Conservation (phyloP, 2,797 vertebrate species). For the Sebastes itinus region DNA sequence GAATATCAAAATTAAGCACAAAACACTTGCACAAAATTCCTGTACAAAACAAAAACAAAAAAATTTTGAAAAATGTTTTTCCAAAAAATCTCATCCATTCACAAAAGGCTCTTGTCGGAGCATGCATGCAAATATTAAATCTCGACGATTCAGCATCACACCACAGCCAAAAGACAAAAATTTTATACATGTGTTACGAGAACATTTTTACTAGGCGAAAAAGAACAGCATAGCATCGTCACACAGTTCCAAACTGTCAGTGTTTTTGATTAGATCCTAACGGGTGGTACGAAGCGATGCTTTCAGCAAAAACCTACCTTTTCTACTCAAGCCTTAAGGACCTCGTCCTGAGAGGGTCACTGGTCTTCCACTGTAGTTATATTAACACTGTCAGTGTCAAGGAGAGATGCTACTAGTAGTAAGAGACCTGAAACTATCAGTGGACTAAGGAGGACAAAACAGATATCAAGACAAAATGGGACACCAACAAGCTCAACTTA, state of each 20-base stretch:
- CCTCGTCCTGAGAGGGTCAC: slow-evolving; percentile 68
- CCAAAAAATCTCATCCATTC: slow-evolving; percentile 78
- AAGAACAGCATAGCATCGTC: slow-evolving; percentile 77
- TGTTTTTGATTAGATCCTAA: slow-evolving; percentile 69
- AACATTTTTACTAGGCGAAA: slow-evolving; percentile 81
- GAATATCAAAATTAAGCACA: slow-evolving; percentile 78
- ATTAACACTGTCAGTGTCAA: slow-evolving; percentile 68
- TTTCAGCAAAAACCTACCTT: slow-evolving; percentile 67
- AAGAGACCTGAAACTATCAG: slow-evolving; percentile 72
- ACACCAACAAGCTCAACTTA: slow-evolving; percentile 71
- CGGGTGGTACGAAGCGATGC: slow-evolving; percentile 62
- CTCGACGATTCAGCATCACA: slow-evolving; percentile 81
- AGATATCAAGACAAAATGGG: slow-evolving; percentile 75
- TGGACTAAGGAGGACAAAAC: slow-evolving; percentile 79
- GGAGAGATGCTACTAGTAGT: slow-evolving; percentile 73
- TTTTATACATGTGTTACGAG: slow-evolving; percentile 82
- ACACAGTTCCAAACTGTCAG: slow-evolving; percentile 70
- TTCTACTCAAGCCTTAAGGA: slow-evolving; percentile 62
- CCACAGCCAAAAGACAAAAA: slow-evolving; percentile 83
- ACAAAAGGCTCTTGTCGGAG: slow-evolving; percentile 81
- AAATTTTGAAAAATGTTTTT: slow-evolving; percentile 67
- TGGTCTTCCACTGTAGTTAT: slow-evolving; percentile 66
- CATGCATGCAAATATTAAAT: slow-evolving; percentile 85
- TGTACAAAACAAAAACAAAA: slow-evolving; percentile 76
- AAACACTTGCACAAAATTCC: slow-evolving; percentile 78